Conservation (phyloP, 2,113 vertebrate genomes). For the Bostrychus sinensis region DNA sequence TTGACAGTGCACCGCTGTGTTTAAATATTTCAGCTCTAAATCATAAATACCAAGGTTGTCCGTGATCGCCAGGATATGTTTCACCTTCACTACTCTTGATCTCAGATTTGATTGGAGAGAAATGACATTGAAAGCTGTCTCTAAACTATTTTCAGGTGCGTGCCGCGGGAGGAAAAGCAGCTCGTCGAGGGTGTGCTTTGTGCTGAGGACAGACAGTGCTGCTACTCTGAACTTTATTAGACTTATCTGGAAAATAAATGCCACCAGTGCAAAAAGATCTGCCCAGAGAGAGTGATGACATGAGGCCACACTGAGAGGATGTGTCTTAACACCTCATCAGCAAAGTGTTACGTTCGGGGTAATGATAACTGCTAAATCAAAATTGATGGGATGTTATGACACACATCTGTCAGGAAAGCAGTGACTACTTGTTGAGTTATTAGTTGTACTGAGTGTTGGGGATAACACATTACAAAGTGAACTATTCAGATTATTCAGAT, state of each 20-base stretch:
- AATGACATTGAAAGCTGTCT: constrained; percentile 1
- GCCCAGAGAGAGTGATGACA: background rate
- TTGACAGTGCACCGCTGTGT: background rate
- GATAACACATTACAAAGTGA: too few species aligned
- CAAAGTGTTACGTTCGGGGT: too few species aligned
- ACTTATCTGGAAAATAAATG: background rate
- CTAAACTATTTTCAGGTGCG: background rate
- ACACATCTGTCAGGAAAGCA: too few species aligned
- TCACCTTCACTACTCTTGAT: background rate
- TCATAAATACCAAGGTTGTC: background rate
- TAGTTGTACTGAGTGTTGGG: too few species aligned
- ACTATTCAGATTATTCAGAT: too few species aligned
- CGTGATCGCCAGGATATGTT: background rate
- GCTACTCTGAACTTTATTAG: background rate
- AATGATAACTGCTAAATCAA: too few species aligned
- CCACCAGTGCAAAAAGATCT: background rate
- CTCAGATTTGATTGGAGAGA: background rate
- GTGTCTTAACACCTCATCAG: too few species aligned
- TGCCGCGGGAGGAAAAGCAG: background rate
- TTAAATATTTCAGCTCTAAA: background rate
- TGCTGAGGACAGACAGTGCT: background rate
- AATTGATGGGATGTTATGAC: too few species aligned
- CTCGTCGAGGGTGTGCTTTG: background rate
- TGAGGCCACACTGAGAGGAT: too few species aligned
- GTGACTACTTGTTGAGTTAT: too few species aligned